Percentiles rank a stretch among this genome's conserved stretches.
Evolutionary conservation across 1,140 invertebrate species (phyloP).

Genomic region (Papilio aristodemus): DNA sequence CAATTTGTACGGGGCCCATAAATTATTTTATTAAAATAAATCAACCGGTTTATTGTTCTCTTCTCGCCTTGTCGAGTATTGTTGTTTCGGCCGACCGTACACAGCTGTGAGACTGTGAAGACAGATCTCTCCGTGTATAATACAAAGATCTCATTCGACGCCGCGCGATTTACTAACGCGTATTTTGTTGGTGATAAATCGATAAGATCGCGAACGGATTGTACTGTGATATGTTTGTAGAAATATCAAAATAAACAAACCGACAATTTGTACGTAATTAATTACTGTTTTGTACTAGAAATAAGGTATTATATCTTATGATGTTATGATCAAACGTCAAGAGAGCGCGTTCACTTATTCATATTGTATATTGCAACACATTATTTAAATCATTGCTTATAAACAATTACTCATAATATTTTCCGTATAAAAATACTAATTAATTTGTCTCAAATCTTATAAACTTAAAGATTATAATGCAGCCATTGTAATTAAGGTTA

Average conservation of each 20-base stretch:
- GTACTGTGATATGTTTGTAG: conserved; percentile 16
- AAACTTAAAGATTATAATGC: too few relatives aligned
- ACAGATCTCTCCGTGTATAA: conserved; percentile 20
- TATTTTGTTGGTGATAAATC: conserved; percentile 21
- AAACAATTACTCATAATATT: background rate
- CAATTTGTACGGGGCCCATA: conserved; percentile 72
- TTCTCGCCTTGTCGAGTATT: conserved; percentile 65
- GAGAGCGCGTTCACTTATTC: background rate
- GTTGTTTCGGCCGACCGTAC: conserved; percentile 51
- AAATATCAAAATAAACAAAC: conserved; percentile 10
- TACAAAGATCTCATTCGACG: conserved; percentile 23
- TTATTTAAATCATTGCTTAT: background rate
- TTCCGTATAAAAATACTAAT: background rate
- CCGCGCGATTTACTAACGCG: conserved; percentile 31
- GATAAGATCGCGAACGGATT: background rate
- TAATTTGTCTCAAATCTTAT: too few relatives aligned
- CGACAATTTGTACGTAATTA: conserved; percentile 4
- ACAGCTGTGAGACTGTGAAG: background rate
- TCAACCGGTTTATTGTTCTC: conserved; percentile 75
- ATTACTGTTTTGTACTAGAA: conserved; percentile 1
- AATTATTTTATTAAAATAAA: conserved; percentile 79
- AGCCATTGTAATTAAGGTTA: background rate
- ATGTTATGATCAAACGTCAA: conserved; percentile 13
- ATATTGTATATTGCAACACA: conserved; percentile 1
- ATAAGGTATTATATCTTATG: conserved; percentile 1